Evolutionary conservation across 1,140 invertebrate species (phyloP).

Genomic region (Drosophila hydei): DNA sequence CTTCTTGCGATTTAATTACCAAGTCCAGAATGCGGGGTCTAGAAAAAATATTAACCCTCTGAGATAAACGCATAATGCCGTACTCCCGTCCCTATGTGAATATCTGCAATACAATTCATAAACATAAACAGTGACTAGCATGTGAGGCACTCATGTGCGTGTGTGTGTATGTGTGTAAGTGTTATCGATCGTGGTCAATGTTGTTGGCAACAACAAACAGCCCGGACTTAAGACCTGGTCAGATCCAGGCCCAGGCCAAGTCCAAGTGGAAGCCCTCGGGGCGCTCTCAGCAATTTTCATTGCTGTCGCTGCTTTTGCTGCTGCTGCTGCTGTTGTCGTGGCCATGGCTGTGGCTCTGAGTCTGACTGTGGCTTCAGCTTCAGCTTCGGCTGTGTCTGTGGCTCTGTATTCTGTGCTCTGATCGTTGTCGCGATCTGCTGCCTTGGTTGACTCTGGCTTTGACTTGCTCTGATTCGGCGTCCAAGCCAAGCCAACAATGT

Average conservation of each 20-base stretch:
- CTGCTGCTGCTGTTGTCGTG: constrained; percentile 12
- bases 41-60: constrained; percentile 71
- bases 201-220: constrained; percentile 58
- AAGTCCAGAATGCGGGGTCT: constrained; percentile 56
- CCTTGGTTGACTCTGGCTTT: constrained; percentile 43
- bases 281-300: constrained; percentile 82
- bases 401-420: constrained; percentile 31
- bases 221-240: constrained; percentile 43
- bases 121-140: constrained; percentile 58
- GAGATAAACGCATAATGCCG: constrained; percentile 74
- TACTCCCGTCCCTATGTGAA: constrained; percentile 43
- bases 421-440: constrained; percentile 73
- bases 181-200: constrained; percentile 79
- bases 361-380: constrained; percentile 11
- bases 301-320: constrained; percentile 51
- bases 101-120: constrained; percentile 73
- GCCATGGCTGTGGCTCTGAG: constrained; percentile 23
- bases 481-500: constrained; percentile 63
- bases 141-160: constrained; percentile 14
- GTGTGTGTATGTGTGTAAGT: constrained; percentile 42
- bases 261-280: constrained; percentile 75
- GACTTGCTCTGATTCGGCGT: constrained; percentile 70
- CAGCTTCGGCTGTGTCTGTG: constrained; percentile 23
- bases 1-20: constrained; percentile 78
- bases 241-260: constrained; percentile 62